phyloP scores from a whole-genome alignment of 2,888 invertebrate genomes.

The Ichneumon xanthorius region DNA sequence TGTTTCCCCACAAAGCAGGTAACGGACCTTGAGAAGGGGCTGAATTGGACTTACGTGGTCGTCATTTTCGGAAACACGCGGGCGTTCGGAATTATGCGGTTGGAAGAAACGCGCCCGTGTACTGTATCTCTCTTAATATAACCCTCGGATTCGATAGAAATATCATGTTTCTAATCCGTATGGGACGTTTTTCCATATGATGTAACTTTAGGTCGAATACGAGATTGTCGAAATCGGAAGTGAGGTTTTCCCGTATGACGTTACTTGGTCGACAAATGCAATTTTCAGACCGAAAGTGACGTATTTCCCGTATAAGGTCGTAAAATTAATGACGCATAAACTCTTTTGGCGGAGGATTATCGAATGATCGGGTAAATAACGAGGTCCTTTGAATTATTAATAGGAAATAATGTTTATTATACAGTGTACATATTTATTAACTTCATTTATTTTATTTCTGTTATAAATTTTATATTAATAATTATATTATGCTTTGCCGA shows the following conservation, averaged over 20 bases:
- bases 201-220: neutral
- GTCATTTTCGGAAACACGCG: too few species aligned
- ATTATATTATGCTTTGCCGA: constrained; percentile 84
- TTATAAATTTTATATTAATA: constrained; percentile 85
- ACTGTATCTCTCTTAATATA: neutral
- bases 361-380: constrained; percentile 47
- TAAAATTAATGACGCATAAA: too few species aligned
- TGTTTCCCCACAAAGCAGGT: too few species aligned
- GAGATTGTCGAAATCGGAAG: too few species aligned
- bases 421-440: constrained; percentile 85
- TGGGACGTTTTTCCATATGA: neutral
- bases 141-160: neutral
- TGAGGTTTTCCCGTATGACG: too few species aligned
- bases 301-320: too few species aligned
- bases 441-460: constrained; percentile 85
- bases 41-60: too few species aligned
- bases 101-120: too few species aligned
- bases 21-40: too few species aligned
- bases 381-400: constrained; percentile 79
- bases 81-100: too few species aligned
- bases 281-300: too few species aligned
- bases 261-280: too few species aligned
- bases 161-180: neutral
- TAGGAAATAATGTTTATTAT: constrained; percentile 85
- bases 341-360: neutral